phyloP scores from a whole-genome alignment of 2,113 vertebrate genomes.

The Menidia beryllina region DNA sequence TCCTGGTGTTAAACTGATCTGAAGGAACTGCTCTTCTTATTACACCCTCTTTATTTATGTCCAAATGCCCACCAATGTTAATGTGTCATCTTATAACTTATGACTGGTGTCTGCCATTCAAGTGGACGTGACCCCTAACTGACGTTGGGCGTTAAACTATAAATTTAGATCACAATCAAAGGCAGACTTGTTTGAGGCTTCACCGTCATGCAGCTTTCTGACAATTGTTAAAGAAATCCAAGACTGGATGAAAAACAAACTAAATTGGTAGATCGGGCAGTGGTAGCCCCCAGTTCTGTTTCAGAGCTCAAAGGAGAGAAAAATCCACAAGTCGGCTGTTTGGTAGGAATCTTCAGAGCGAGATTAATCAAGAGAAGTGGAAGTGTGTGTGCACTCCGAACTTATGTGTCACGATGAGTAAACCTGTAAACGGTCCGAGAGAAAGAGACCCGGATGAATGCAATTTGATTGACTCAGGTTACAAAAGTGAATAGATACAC shows the following conservation, averaged over 20 bases:
- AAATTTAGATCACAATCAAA: conserved; percentile 4
- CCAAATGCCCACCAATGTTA: too few species aligned
- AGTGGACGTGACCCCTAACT: background rate
- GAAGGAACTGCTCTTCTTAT: too few species aligned
- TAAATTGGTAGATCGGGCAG: conserved; percentile 21
- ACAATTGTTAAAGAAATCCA: conserved; percentile 20
- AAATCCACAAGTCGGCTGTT: background rate
- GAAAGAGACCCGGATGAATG: background rate
- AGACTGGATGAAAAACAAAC: conserved; percentile 28
- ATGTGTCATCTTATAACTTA: too few species aligned
- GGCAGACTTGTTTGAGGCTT: conserved; percentile 27
- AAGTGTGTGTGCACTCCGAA: conserved; percentile 20
- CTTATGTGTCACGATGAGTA: conserved; percentile 8
- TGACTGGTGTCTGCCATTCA: too few species aligned
- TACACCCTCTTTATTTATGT: too few species aligned
- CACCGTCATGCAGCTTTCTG: conserved; percentile 26
- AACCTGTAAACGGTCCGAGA: conserved; percentile 19
- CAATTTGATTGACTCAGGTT: background rate
- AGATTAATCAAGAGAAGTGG: conserved; percentile 30
- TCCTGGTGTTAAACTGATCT: background rate
- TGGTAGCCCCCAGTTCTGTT: conserved; percentile 29
- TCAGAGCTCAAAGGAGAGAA: conserved; percentile 4
- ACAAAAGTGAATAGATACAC: background rate
- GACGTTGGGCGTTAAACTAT: conserved; percentile 8
- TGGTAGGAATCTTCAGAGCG: conserved; percentile 26